phyloP scores from a whole-genome alignment of 2,113 vertebrate genomes.

The Pseudorectes ferrugineus region DNA sequence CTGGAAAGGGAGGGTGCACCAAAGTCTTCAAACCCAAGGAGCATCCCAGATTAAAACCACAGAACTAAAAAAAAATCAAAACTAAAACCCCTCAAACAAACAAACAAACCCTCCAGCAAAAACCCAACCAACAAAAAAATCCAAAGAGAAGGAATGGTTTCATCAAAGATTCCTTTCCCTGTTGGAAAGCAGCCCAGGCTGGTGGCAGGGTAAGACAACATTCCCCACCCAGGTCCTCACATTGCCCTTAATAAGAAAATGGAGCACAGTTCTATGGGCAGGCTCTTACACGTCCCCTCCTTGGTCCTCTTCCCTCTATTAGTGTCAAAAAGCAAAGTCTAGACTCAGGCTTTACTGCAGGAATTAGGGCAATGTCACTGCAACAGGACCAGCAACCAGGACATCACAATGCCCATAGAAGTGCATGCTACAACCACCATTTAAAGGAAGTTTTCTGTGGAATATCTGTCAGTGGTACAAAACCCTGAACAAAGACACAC shows the following conservation, averaged over 20 bases:
- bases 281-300: rapidly evolving
- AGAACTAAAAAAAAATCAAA: background rate
- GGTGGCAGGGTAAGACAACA: background rate
- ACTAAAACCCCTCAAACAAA: background rate
- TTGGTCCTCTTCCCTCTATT: background rate
- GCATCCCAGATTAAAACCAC: background rate
- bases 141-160: background rate
- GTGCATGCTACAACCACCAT: rapidly evolving
- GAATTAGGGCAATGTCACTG: background rate
- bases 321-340: background rate
- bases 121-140: background rate
- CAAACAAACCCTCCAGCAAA: background rate
- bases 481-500: background rate
- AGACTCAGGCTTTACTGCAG: background rate
- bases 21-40: background rate
- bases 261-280: background rate
- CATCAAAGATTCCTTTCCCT: background rate
- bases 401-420: background rate
- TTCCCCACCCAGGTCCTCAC: background rate
- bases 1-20: background rate
- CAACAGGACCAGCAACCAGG: background rate
- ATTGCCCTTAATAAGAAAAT: background rate
- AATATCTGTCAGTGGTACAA: background rate
- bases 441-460: background rate
- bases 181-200: background rate